Base-by-base conservation (phyloP, 30 jellyfish, hydroid and myxozoan genomes). In the Hydra vulgaris region DNA sequence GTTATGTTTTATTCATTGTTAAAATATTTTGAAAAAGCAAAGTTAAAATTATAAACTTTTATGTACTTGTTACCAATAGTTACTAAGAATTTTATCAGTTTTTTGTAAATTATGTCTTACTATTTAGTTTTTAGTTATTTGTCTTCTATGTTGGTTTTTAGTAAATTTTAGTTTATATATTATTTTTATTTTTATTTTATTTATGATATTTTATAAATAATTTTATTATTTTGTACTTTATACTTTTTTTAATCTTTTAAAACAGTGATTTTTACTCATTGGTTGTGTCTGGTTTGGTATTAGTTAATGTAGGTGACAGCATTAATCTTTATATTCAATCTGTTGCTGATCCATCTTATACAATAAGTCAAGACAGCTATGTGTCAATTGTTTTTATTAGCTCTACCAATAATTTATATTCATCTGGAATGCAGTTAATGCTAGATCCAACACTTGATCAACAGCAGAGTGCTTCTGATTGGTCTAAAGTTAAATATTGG, bases 201-300 rank as follows among this genome's bases (percentile, higher is more conserved):
- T 73, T 21, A 22, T 73, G n/a, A 21, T 15, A 17, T 73, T 73
- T 21, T 23, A 20, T 22, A 20, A 73, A 3, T 21, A 76, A 24
- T 76, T 76, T 21, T 73, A 7, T 40, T 40, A 40, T 40, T 40
- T 40, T 40, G 5, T 3, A 3, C 61, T 40, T 40, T 40, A 3
- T 40, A 40, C 61, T 40, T 40, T 3, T 40, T 40, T 5, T 3
- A 5, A 3, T 40, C 12, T 12, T 3, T 40, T 40, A 40, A 40
- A n/a, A n/a, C 71, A 90, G 98, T 88, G 98, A 91, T 80, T 86
- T 78, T 70, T 91, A 86, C 83, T 74, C 96, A 16, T 56, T 91
- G 96, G 82, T 76, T 24, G 78, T 83, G 23, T 87, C 90, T 24
- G 98, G 98, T 15, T 91, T 81, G 23, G 27, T 91, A 69, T 78